Evolutionary conservation across 2,888 invertebrate species (phyloP).

Genomic region (Rotaria sp.): DNA sequence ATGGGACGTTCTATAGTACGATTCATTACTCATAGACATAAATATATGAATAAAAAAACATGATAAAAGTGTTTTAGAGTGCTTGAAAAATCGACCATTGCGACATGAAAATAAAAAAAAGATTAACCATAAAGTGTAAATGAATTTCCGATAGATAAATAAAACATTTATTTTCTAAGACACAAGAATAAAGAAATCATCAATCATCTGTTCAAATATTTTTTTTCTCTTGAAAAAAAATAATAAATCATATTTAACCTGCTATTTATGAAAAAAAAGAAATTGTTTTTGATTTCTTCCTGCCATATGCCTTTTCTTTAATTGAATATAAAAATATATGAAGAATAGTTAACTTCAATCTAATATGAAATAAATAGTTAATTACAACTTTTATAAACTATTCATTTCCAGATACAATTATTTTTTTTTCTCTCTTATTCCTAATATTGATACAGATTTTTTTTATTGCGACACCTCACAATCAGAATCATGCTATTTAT

Average conservation of each 20-base stretch:
- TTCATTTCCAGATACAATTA: too few relatives aligned
- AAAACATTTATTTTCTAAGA: not conserved
- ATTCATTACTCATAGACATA: not conserved
- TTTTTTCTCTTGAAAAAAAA: not conserved
- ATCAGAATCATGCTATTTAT: too few relatives aligned
- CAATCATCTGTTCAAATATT: not conserved
- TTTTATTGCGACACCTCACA: too few relatives aligned
- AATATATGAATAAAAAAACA: not conserved
- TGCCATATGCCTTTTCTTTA: too few relatives aligned
- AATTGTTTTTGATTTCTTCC: not conserved
- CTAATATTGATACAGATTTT: too few relatives aligned
- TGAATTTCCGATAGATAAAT: not conserved
- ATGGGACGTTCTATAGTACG: not conserved
- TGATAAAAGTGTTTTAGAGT: not conserved
- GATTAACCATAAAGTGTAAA: not conserved
- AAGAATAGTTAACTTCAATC: too few relatives aligned
- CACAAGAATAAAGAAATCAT: not conserved
- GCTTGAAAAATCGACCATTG: not conserved
- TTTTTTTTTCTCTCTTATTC: too few relatives aligned
- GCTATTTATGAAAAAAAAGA: not conserved
- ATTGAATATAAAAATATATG: too few relatives aligned
- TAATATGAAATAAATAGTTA: too few relatives aligned
- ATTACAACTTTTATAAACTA: too few relatives aligned
- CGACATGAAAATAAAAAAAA: not conserved
- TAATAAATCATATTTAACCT: not conserved